These are phyloP conservation scores for Dicerorhinus sumatrensis DNA, from an alignment of 2,113 vertebrate species.

Conservation along the genomic window DNA sequence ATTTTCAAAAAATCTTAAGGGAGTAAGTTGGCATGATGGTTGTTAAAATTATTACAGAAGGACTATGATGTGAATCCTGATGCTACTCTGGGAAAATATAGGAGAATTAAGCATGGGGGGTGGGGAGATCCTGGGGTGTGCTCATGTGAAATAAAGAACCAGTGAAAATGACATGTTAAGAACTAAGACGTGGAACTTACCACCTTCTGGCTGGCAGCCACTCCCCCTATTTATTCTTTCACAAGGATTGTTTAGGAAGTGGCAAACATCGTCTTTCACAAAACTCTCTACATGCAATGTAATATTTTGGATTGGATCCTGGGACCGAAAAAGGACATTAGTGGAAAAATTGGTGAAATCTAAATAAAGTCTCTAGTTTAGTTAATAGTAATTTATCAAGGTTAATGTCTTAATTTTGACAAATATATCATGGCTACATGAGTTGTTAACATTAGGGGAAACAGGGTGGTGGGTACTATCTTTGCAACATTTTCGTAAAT, in stretches of 20 bases:
- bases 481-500: not conserved
- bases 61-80: not conserved
- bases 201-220: not conserved
- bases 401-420: not conserved
- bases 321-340: not conserved
- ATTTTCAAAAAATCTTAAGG: not conserved
- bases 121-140: not conserved
- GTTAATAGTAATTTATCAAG: not conserved
- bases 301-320: not conserved
- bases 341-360: not conserved
- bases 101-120: not conserved
- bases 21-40: not conserved
- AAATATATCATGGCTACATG: not conserved
- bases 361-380: not conserved
- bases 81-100: not conserved
- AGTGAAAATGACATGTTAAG: not conserved
- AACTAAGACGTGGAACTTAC: not conserved
- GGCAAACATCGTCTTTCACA: not conserved
- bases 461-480: not conserved
- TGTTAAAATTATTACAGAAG: not conserved
- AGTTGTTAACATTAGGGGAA: not conserved
- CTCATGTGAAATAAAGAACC: not conserved
- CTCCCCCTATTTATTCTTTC: not conserved
- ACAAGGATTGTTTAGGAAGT: not conserved
- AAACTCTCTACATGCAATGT: not conserved